These are phyloP conservation scores for Semnornis frantzii DNA, from an alignment of 2,113 vertebrate genomes.

Conservation along the genomic window DNA sequence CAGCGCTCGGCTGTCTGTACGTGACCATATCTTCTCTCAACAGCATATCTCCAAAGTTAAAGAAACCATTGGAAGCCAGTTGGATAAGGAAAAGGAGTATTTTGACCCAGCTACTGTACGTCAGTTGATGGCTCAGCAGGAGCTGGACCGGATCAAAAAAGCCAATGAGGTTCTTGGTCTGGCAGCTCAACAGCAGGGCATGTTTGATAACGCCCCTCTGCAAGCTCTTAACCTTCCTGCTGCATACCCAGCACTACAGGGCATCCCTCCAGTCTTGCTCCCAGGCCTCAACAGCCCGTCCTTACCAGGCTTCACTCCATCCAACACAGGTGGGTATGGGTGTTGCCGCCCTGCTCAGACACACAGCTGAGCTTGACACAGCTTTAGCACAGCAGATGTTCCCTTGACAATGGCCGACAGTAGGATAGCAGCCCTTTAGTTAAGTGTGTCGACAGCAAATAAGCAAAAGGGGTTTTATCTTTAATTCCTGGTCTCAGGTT, in stretches of 20 bases:
- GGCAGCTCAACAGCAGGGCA: slow-evolving; percentile 90
- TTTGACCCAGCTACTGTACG: slow-evolving; percentile 98
- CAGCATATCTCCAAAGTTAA: slow-evolving; percentile 99
- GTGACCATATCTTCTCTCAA: slow-evolving; percentile 99
- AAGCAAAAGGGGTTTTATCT: background rate
- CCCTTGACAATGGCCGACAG: background rate
- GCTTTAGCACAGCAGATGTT: background rate
- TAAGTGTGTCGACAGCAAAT: background rate
- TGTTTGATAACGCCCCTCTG: slow-evolving; percentile 93
- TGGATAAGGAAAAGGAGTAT: slow-evolving; percentile 99
- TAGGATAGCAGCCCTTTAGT: background rate
- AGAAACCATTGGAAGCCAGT: slow-evolving; percentile 97
- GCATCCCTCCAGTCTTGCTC: slow-evolving; percentile 95
- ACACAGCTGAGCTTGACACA: background rate
- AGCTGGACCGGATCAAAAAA: slow-evolving; percentile 99
- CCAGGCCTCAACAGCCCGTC: slow-evolving; percentile 96
- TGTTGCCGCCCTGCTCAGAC: background rate
- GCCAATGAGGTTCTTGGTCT: slow-evolving; percentile 98
- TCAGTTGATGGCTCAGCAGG: slow-evolving; percentile 98
- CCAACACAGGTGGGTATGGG: slow-evolving; percentile 92
- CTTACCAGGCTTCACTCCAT: slow-evolving; percentile 95
- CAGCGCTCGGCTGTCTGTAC: slow-evolving; percentile 95
- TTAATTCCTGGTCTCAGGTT: background rate
- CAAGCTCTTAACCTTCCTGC: slow-evolving; percentile 96
- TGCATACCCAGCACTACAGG: slow-evolving; percentile 92